Percentiles rank a stretch among this genome's conserved stretches.
Evolutionary conservation across 1,140 invertebrate genomes (phyloP).

Genomic region (Leptinotarsa texana): DNA sequence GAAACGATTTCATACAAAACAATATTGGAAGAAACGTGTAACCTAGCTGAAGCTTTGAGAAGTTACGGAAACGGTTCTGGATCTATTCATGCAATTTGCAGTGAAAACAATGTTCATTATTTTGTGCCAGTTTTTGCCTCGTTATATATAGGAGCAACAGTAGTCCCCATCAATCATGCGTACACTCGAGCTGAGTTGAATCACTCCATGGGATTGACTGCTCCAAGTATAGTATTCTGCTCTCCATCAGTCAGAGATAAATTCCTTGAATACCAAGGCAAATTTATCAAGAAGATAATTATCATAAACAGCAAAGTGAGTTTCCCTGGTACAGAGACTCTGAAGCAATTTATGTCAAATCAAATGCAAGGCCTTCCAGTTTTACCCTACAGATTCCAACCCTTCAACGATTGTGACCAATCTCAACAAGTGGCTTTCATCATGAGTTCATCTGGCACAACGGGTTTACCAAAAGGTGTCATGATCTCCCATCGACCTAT

Average conservation of each 20-base stretch:
- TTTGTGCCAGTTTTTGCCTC: conserved; percentile 57
- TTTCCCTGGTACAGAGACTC: not conserved
- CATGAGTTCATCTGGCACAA: conserved; percentile 68
- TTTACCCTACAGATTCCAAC: not conserved
- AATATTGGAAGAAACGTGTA: conserved; percentile 31
- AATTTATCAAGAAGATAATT: conserved; percentile 33
- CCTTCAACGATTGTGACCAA: conserved; percentile 6
- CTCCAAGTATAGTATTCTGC: conserved; percentile 58
- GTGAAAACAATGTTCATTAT: conserved; percentile 63
- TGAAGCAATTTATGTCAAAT: not conserved
- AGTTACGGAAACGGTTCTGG: conserved; percentile 26
- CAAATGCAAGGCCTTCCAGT: not conserved
- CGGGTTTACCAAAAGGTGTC: conserved; percentile 75
- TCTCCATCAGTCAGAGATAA: conserved; percentile 42
- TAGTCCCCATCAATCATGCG: conserved; percentile 61
- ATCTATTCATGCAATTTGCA: conserved; percentile 58
- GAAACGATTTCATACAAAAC: conserved; percentile 30
- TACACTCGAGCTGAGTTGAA: conserved; percentile 60
- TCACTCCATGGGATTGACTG: conserved; percentile 58
- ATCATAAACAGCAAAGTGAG: not conserved
- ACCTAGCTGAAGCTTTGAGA: conserved; percentile 34
- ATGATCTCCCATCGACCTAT: conserved; percentile 66
- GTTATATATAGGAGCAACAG: conserved; percentile 59
- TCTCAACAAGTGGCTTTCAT: conserved; percentile 45
- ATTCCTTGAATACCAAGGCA: conserved; percentile 19